Conservation (phyloP, 2,888 invertebrate species). For the Nomada fucata region DNA sequence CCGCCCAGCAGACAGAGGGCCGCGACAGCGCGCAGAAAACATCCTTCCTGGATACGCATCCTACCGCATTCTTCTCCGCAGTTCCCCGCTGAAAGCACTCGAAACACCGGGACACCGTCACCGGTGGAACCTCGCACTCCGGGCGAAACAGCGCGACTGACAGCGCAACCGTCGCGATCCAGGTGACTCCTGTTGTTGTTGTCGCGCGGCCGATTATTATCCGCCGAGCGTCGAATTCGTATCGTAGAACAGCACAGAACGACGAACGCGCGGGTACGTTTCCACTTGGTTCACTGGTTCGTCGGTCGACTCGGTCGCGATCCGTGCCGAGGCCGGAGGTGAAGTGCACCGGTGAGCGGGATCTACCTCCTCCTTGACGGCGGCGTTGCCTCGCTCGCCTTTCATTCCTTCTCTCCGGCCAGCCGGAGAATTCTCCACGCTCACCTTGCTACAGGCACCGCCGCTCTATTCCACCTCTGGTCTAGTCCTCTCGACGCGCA, state of each 20-base stretch:
- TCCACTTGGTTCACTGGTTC: slow-evolving; percentile 40
- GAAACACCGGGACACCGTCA: slow-evolving; percentile 14
- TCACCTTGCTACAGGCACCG: slow-evolving; percentile 64
- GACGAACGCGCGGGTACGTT: slow-evolving; percentile 5
- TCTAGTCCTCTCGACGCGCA: background rate
- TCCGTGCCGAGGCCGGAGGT: slow-evolving; percentile 71
- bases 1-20: slow-evolving; percentile 73
- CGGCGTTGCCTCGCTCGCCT: slow-evolving; percentile 45
- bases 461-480: slow-evolving; percentile 19
- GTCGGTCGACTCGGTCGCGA: slow-evolving; percentile 46
- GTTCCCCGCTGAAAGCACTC: slow-evolving; percentile 29
- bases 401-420: slow-evolving; percentile 68
- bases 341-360: slow-evolving; percentile 72
- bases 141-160: background rate
- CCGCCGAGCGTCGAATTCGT: background rate
- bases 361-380: slow-evolving; percentile 56
- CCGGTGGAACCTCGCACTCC: background rate
- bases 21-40: slow-evolving; percentile 73
- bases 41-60: slow-evolving; percentile 78
- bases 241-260: background rate
- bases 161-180: no score
- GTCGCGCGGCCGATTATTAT: no score
- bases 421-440: slow-evolving; percentile 63
- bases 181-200: no score
- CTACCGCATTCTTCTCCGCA: slow-evolving; percentile 78